Conservation (phyloP, 2,113 vertebrate genomes). For the Tonatia bakeri region DNA sequence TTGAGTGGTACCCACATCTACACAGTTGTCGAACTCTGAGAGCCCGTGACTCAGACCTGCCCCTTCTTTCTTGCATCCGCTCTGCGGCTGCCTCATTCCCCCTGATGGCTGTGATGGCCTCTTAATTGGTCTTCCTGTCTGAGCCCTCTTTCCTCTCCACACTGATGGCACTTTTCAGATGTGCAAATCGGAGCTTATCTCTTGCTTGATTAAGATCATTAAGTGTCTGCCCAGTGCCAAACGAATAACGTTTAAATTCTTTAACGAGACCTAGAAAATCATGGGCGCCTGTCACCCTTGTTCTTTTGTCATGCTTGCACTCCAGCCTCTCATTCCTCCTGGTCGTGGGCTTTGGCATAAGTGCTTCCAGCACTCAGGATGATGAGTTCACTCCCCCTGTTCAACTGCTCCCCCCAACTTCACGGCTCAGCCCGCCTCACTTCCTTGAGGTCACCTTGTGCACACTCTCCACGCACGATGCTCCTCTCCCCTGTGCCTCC, state of each 20-base stretch:
- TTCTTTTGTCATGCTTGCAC: neutral
- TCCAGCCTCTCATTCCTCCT: neutral
- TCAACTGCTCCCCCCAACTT: too few species aligned
- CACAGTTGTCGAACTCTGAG: neutral
- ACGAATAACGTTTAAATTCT: neutral
- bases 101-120: neutral
- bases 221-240: neutral
- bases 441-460: neutral
- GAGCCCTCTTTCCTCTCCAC: neutral
- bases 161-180: neutral
- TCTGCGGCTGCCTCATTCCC: too few species aligned
- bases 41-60: neutral
- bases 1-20: neutral
- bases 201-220: neutral
- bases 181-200: neutral
- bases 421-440: neutral
- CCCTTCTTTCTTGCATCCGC: neutral
- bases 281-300: neutral
- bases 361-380: neutral
- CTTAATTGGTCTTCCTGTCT: neutral
- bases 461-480: fast-evolving
- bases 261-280: neutral
- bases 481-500: neutral
- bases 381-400: too few species aligned
- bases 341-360: neutral